Evolutionary conservation across 2,113 vertebrate genomes (phyloP).

Genomic region (Spea bombifrons): DNA sequence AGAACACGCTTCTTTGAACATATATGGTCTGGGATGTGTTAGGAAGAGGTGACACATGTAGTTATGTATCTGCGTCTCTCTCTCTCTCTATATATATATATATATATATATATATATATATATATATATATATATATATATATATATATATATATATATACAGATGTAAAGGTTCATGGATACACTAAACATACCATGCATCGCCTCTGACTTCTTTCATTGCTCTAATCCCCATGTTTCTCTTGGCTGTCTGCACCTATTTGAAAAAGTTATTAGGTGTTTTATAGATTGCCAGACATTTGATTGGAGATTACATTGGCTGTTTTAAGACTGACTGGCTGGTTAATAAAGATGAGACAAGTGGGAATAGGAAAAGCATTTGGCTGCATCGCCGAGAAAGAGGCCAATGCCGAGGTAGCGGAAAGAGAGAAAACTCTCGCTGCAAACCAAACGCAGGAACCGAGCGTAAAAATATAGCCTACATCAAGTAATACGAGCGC

Average conservation of each 20-base stretch:
- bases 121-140: too few species aligned
- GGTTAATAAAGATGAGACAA: constrained; percentile 44
- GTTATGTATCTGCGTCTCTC: too few species aligned
- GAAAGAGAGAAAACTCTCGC: constrained; percentile 6
- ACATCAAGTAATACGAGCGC: constrained; percentile 11
- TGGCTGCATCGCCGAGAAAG: constrained; percentile 36
- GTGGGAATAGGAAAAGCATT: constrained; percentile 45
- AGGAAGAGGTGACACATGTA: too few species aligned
- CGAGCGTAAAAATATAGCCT: constrained; percentile 16
- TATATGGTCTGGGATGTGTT: too few species aligned
- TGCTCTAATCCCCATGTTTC: constrained; percentile 34
- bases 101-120: too few species aligned
- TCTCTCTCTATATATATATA: too few species aligned
- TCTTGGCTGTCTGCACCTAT: constrained; percentile 41
- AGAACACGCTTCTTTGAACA: too few species aligned
- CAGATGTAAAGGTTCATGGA: background rate
- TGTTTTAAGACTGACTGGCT: constrained; percentile 45
- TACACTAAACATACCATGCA: constrained; percentile 5
- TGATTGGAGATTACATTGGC: constrained; percentile 47
- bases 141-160: too few species aligned
- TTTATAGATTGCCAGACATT: constrained; percentile 45
- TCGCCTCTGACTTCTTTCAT: constrained; percentile 20
- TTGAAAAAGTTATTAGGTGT: constrained; percentile 44
- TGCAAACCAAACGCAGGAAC: constrained; percentile 29
- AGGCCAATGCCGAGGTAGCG: constrained; percentile 35